Evolutionary conservation across 2,888 invertebrate species (phyloP).

Genomic region (Synanthedon vespiformis): DNA sequence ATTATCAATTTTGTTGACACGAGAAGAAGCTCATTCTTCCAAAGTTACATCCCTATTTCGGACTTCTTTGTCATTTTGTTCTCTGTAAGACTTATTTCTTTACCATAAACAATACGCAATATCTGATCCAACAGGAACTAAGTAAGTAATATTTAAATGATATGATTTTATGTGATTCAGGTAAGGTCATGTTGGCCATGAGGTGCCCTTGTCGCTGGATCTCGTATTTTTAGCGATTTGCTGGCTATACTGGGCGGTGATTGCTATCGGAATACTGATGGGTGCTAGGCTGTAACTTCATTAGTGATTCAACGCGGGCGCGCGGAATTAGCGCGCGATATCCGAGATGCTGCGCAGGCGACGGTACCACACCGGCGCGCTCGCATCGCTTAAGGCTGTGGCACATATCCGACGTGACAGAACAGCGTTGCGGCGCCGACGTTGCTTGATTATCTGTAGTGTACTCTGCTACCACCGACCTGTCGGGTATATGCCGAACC

Average conservation of each 20-base stretch:
- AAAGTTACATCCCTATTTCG: too few relatives aligned
- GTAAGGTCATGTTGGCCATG: constrained; percentile 53
- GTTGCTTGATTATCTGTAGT: too few relatives aligned
- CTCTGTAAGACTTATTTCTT: too few relatives aligned
- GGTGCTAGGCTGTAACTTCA: constrained; percentile 20
- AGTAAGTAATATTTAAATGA: constrained; percentile 15
- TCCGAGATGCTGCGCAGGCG: constrained; percentile 41
- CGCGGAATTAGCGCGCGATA: constrained; percentile 57
- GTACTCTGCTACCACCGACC: too few relatives aligned
- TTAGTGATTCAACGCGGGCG: constrained; percentile 55
- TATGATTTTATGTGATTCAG: constrained; percentile 45
- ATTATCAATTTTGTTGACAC: too few relatives aligned
- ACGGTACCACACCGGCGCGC: neutral
- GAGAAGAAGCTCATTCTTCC: too few relatives aligned
- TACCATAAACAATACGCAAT: neutral
- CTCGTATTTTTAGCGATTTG: constrained; percentile 65
- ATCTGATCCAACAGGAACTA: constrained; percentile 28
- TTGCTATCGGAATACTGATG: constrained; percentile 55
- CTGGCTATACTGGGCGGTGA: constrained; percentile 27
- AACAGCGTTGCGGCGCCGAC: too few relatives aligned
- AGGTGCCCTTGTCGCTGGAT: constrained; percentile 45
- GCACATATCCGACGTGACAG: too few relatives aligned
- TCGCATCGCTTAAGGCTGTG: too few relatives aligned
- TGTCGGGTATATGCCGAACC: too few relatives aligned
- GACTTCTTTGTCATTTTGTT: too few relatives aligned